A percentile compares a stretch with the other conserved stretches of the same genome.
Evolutionary conservation across 2,888 invertebrate species (phyloP).

Genomic region (Drosophila rellima): DNA sequence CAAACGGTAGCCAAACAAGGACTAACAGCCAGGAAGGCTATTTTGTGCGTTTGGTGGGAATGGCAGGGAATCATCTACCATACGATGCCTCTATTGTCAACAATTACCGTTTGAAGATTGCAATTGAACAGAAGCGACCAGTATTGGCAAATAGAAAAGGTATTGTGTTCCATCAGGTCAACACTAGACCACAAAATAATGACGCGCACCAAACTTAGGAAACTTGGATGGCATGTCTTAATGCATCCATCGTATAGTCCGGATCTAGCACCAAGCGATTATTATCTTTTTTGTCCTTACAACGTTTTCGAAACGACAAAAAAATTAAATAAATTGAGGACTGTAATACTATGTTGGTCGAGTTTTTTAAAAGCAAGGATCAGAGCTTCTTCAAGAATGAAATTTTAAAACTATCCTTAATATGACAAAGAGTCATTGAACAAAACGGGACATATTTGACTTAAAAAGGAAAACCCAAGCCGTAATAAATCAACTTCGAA

Average conservation of each 20-base stretch:
- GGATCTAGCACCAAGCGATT: background rate
- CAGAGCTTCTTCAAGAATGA: too few species aligned
- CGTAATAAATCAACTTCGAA: background rate
- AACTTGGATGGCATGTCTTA: background rate
- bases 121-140: background rate
- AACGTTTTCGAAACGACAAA: background rate
- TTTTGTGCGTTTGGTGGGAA: conserved; percentile 1
- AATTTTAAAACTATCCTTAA: background rate
- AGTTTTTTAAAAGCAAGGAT: background rate
- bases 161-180: background rate
- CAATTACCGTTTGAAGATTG: background rate
- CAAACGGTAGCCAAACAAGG: background rate
- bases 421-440: background rate
- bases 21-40: background rate
- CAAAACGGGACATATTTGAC: background rate
- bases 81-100: conserved; percentile 2
- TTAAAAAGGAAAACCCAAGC: background rate
- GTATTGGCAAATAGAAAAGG: background rate
- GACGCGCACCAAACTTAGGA: background rate
- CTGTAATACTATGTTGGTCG: background rate
- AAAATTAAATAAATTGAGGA: too few species aligned
- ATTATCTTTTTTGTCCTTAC: background rate
- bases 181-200: background rate
- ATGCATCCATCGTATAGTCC: background rate
- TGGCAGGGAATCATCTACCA: background rate